Conservation (phyloP, 2,797 vertebrate genomes). For the Silurus lanzhouensis region DNA sequence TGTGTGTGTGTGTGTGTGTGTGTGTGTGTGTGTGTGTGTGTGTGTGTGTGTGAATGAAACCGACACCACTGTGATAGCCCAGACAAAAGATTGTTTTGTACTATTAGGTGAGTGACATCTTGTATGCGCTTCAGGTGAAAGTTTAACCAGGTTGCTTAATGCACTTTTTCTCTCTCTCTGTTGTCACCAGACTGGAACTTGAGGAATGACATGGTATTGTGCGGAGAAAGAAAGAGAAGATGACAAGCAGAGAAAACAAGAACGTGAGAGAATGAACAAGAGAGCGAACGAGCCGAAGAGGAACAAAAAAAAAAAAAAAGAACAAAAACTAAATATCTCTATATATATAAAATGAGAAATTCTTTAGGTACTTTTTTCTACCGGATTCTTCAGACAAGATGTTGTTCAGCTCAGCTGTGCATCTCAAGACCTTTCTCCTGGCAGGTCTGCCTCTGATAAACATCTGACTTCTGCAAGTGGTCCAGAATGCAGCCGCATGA, state of each 20-base stretch:
- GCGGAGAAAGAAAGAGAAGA: not conserved
- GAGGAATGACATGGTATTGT: conserved; percentile 14
- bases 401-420: too few relatives aligned
- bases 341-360: too few relatives aligned
- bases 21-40: not conserved
- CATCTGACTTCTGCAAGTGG: too few relatives aligned
- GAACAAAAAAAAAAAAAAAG: not conserved
- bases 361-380: too few relatives aligned
- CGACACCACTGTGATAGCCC: not conserved
- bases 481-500: too few relatives aligned
- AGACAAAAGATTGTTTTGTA: conserved; percentile 2
- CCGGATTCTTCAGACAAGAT: too few relatives aligned
- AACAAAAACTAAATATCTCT: not conserved
- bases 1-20: not conserved
- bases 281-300: conserved; percentile 66
- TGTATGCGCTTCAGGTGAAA: conserved; percentile 9
- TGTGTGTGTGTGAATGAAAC: not conserved
- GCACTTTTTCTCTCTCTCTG: conserved; percentile 5
- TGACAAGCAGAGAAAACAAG: not conserved
- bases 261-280: conserved; percentile 4
- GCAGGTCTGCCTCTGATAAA: too few relatives aligned
- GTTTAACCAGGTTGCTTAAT: conserved; percentile 17
- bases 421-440: too few relatives aligned
- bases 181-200: conserved; percentile 18
- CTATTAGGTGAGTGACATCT: not conserved